phyloP scores from a whole-genome alignment of 1,140 invertebrate genomes.

The Carcinoscorpius rotundicauda region DNA sequence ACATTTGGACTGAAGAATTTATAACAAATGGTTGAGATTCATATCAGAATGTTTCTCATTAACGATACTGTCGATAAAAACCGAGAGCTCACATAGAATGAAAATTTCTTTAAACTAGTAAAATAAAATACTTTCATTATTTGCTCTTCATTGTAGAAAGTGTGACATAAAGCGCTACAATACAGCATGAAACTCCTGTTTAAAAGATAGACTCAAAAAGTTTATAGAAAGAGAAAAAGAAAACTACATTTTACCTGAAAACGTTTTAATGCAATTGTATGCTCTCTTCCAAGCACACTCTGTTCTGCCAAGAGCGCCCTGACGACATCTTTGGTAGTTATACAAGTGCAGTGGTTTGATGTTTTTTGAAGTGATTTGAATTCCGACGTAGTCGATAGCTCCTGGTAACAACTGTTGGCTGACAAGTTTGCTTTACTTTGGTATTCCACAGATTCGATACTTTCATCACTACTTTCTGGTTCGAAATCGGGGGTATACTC shows the following conservation, averaged over 20 bases:
- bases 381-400: constrained; percentile 27
- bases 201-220: too few relatives aligned
- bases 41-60: too few relatives aligned
- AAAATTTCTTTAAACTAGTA: too few relatives aligned
- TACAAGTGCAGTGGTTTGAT: constrained; percentile 21
- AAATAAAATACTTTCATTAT: too few relatives aligned
- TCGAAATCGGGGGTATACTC: constrained; percentile 7
- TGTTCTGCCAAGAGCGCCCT: constrained; percentile 41
- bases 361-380: constrained; percentile 19
- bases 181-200: too few relatives aligned
- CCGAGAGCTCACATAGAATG: too few relatives aligned
- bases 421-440: constrained; percentile 31
- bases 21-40: too few relatives aligned
- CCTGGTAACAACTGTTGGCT: constrained; percentile 33
- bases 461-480: constrained; percentile 35
- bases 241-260: constrained; percentile 14
- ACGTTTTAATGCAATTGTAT: constrained; percentile 12
- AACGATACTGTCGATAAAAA: too few relatives aligned
- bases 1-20: too few relatives aligned
- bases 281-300: constrained; percentile 17
- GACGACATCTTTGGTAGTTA: constrained; percentile 33
- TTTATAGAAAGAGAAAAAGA: too few relatives aligned
- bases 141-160: too few relatives aligned
- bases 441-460: constrained; percentile 39
- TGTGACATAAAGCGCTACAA: too few relatives aligned